A percentile compares a stretch with the other conserved stretches of the same genome.
Evolutionary conservation across 2,888 invertebrate species (phyloP).

Genomic region (Aromia moschata): DNA sequence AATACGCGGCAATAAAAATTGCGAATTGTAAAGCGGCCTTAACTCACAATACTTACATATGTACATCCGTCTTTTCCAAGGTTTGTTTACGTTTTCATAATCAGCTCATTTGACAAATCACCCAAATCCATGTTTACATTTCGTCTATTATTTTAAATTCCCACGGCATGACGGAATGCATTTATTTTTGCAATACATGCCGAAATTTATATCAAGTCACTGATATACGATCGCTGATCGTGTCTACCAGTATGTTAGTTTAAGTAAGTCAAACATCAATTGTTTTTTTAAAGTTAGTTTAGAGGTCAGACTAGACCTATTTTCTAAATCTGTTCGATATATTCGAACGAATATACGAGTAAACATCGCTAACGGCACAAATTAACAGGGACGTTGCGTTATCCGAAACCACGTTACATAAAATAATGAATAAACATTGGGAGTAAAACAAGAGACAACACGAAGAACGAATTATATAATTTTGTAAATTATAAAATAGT

Average conservation of each 20-base stretch:
- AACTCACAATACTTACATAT: too few species aligned
- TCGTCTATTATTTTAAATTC: too few species aligned
- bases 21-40: too few species aligned
- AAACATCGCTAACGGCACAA: background rate
- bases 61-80: too few species aligned
- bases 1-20: too few species aligned
- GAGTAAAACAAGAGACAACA: background rate
- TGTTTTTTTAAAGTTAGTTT: background rate
- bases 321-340: slow-evolving; percentile 1
- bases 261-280: background rate
- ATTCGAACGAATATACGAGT: background rate
- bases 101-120: too few species aligned
- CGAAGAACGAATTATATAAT: background rate
- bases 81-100: too few species aligned
- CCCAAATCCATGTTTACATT: too few species aligned
- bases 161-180: too few species aligned
- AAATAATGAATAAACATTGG: background rate
- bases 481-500: background rate
- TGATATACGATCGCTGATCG: background rate
- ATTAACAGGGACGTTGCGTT: slow-evolving; percentile 5
- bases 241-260: background rate
- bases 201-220: too few species aligned
- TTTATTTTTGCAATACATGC: too few species aligned
- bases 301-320: background rate
- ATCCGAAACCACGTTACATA: slow-evolving; percentile 1